These are phyloP conservation scores for Eurystomus gularis DNA, from an alignment of 2,113 vertebrate species.

Conservation along the genomic window DNA sequence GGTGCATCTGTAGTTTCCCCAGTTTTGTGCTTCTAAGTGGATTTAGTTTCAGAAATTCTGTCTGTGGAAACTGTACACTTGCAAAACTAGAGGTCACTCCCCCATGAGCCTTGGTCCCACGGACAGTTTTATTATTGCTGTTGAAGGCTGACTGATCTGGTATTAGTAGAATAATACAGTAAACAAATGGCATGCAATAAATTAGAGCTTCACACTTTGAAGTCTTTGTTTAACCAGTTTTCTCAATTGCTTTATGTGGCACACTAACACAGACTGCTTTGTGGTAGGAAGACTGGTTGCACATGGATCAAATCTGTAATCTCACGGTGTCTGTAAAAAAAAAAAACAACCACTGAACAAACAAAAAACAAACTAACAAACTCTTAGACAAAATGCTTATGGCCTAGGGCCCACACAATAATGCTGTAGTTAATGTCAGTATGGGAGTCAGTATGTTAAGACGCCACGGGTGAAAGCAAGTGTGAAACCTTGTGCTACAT, in stretches of 20 bases:
- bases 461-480: background rate
- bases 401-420: background rate
- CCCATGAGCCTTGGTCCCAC: background rate
- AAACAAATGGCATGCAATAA: constrained; percentile 30
- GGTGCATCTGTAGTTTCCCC: constrained; percentile 5
- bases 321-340: background rate
- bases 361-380: background rate
- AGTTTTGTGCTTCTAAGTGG: constrained; percentile 36
- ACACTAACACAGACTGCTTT: background rate
- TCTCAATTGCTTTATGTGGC: constrained; percentile 18
- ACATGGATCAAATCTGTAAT: background rate
- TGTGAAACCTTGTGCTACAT: background rate
- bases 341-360: background rate
- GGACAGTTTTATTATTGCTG: constrained; percentile 61
- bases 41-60: constrained; percentile 54
- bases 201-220: constrained; percentile 45
- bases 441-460: background rate
- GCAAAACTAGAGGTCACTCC: constrained; percentile 33
- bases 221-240: constrained; percentile 42
- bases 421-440: background rate
- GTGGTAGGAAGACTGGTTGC: background rate
- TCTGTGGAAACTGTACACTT: constrained; percentile 52
- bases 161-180: constrained; percentile 39
- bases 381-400: background rate
- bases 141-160: constrained; percentile 47